Evolutionary conservation across 2,888 invertebrate species (phyloP), one percentile per base, ranked within the genome.

Genomic region (Eupithecia subfuscata): DNA sequence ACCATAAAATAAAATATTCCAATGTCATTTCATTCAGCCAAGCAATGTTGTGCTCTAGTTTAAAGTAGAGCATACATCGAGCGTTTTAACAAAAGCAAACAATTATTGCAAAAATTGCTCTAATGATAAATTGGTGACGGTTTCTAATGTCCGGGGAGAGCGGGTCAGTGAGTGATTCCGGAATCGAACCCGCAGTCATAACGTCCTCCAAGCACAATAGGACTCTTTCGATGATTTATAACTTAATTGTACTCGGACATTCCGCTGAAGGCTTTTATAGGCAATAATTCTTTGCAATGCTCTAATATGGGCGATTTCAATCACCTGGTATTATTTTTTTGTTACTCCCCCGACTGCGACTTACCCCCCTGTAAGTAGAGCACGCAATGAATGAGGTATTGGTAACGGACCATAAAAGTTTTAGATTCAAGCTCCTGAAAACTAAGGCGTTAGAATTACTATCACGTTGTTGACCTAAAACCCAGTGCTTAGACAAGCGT

Each of bases 91-190:
- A 89, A 91, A 88, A 90, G 89, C 90, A 88, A 92, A 92, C 93
- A 93, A 92, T 93, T 91, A 95, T 93, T 93, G 93, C 92, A 93
- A 94, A 94, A 95, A 94, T 95, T 91, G 95, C 91, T 92, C 88
- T 94, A 94, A 95, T 95, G 95, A 95, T 95, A 94, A 93, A 95
- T 94, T 95, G 94, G 93, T 92, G 91, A 93, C 91, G 93, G 90
- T 92, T 92, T 87, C 92, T 90, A 93, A 94, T 93, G 91, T 92
- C 86, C 72, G 70, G 76, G 71, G 85, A 67, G 60, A 52, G 86
- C 87, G 88, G 88, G 90, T 90, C 65, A 89, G 90, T 89, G 91
- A 90, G 91, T 90, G 90, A 89, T 87, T 84, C 86, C 86, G 89
- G 90, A 90, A 88, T 88, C 85, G 89, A 90, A 88, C 89, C 88